Base-by-base conservation (phyloP, 2,888 invertebrate species). In the Electrophaes corylata region DNA sequence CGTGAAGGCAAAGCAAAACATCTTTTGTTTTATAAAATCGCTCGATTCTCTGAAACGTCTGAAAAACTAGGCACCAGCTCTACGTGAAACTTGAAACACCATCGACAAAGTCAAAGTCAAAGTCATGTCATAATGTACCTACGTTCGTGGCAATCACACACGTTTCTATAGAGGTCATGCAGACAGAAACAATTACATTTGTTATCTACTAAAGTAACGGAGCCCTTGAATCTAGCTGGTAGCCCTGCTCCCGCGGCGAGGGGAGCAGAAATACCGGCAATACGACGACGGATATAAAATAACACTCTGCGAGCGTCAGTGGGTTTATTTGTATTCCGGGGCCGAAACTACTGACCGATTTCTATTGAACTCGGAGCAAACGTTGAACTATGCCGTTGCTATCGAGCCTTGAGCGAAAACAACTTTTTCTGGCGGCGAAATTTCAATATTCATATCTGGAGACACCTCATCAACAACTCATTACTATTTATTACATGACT, bases 221-320 rank as follows among this genome's bases (percentile, higher is more conserved):
- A 10, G 14, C 20, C 20, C 33, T 47, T 33, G 44, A 44, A 44
- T 29, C 16, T 45, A 18, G 29, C 39, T 59, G 53, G 51, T 59
- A 60, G 46, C 58, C 51, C 58, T 57, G 18, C n/a, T 39, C 12
- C 23, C 2, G 31, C 40, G 29, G 29, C n/a, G 26, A 52, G 58
- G 57, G 61, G 51, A 59, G 57, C 56, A 51, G 31, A 57, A 55
- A 57, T 50, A 62, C 57, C 55, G 45, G 46, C 62, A 55, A 43
- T 50, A 55, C 64, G 62, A 60, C 57, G 62, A 62, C 53, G 44
- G 47, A 59, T 52, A 57, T 62, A 59, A 62, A 60, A 64, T 64
- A 66, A 61, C 60, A 60, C 57, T 57, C 53, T 50, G 48, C 55
- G 40, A 57, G 51, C 57, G 61, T 54, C 48, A 43, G 51, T 29